These are phyloP conservation scores for Sminthurinus signatus DNA, from an alignment of 1,140 invertebrate species.

Conservation along the genomic window DNA sequence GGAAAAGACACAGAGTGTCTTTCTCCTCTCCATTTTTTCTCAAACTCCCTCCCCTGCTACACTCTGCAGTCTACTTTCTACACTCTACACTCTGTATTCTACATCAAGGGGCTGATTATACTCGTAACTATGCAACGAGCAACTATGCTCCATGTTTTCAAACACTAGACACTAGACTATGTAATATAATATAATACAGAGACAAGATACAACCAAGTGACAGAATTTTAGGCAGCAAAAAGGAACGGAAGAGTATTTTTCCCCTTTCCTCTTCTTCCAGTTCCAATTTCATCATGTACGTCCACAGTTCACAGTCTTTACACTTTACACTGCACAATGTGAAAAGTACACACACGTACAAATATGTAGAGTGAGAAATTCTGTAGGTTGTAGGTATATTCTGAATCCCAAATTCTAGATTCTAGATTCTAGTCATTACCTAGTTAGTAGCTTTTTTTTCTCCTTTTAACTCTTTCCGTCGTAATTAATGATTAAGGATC, in stretches of 20 bases:
- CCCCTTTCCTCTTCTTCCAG: not conserved
- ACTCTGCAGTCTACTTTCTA: too few relatives aligned
- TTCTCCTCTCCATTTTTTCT: conserved; percentile 10
- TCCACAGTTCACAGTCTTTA: not conserved
- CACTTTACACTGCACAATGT: not conserved
- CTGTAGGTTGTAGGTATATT: not conserved
- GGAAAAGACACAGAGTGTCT: too few relatives aligned
- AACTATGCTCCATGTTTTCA: too few relatives aligned
- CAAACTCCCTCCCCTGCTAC: not conserved
- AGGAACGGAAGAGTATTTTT: not conserved
- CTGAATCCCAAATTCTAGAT: too few relatives aligned
- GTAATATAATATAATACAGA: too few relatives aligned
- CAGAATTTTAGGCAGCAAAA: too few relatives aligned
- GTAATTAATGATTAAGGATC: conserved; percentile 31
- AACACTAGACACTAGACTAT: too few relatives aligned
- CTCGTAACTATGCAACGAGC: too few relatives aligned
- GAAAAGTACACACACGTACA: not conserved
- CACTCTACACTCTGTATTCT: too few relatives aligned
- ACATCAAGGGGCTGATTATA: too few relatives aligned
- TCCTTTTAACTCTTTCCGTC: conserved; percentile 26
- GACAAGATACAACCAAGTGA: too few relatives aligned
- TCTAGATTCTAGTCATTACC: not conserved
- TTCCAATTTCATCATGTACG: not conserved
- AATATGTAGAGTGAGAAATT: not conserved
- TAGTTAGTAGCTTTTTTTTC: conserved; percentile 17